A percentile compares a stretch with the other conserved stretches of the same genome.
These are phyloP conservation scores for Monoplex corrugatus DNA, from an alignment of 2,888 invertebrate species.

Conservation along the genomic window DNA sequence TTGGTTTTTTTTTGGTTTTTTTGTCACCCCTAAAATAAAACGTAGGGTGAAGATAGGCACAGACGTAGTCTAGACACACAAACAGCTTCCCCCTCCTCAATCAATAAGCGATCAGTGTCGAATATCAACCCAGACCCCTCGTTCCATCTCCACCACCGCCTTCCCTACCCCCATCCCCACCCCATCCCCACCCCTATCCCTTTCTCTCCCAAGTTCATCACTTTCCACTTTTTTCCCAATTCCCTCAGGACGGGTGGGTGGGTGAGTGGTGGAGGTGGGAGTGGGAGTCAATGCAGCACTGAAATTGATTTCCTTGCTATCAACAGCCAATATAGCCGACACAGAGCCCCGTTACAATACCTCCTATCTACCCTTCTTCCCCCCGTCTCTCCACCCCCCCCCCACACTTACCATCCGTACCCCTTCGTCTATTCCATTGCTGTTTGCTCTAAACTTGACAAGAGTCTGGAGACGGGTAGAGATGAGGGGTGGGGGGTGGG, in stretches of 20 bases:
- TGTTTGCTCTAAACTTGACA: not conserved
- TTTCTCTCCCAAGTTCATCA: not conserved
- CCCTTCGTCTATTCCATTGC: not conserved
- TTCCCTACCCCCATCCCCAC: not conserved
- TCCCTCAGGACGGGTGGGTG: not conserved
- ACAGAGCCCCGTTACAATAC: not conserved
- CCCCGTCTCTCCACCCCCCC: not conserved
- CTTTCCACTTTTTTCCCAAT: not conserved
- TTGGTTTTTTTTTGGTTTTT: too few relatives aligned
- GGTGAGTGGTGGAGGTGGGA: not conserved
- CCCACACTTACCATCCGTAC: not conserved
- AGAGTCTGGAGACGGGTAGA: not conserved
- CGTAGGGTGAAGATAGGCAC: too few relatives aligned
- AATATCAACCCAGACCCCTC: not conserved
- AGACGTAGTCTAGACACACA: too few relatives aligned
- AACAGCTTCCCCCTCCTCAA: not conserved
- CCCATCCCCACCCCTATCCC: not conserved
- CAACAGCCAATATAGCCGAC: not conserved
- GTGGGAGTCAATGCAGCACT: constrained; percentile 6
- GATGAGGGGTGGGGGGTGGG: not conserved
- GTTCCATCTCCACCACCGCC: not conserved
- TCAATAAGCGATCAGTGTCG: constrained; percentile 23
- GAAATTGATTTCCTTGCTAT: not conserved
- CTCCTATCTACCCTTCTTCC: not conserved
- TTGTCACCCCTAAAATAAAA: too few relatives aligned